Base-by-base conservation (phyloP, 2,888 invertebrate genomes). In the Chrysolina haemoptera region DNA sequence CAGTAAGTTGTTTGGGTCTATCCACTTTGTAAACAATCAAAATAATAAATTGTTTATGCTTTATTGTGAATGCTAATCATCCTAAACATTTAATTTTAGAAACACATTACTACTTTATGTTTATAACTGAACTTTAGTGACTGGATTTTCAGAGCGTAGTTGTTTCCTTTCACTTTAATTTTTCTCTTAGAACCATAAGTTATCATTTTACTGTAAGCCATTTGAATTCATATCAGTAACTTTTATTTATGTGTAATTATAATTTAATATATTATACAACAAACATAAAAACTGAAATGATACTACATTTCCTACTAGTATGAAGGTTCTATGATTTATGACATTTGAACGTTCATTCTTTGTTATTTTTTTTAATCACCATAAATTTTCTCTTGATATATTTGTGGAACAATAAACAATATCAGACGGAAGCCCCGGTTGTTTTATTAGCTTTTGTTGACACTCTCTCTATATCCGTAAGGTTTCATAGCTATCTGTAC, bases 401-500 rank as follows among this genome's bases (percentile, higher is more conserved):
- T 53, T 53, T 53, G 53, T 53, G 22, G 20, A 53, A 20, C 18
- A 11, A 53, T 53, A 53, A 53, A 53, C 18, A 18, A 20, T 20
- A 53, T 53, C 53, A 53, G 20, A 53, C 53, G 53, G 53, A 53
- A 53, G 53, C 53, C 20, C 20, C 16, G 20, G 18, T 18, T 53
- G 53, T 53, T 53, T 53, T 53, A 53, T 20, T 53, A 20, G 20
- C 18, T 18, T 53, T 53, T 53, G 53, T 53, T 20, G 20, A 20
- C 53, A 53, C 12, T 53, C 18, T 53, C 3, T 20, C 5, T 12
- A 53, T 5, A 10, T 20, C 2, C 6, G 20, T 1, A n/a, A 53
- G 53, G 20, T 53, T 20, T 11, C 12, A 53, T 4, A 5, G 16
- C 11, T 27, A 12, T 20, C 18, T n/a, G 12, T 22, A 59, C 84